phyloP scores from a whole-genome alignment of 2,888 invertebrate genomes.

The Crepidodera aurea region DNA sequence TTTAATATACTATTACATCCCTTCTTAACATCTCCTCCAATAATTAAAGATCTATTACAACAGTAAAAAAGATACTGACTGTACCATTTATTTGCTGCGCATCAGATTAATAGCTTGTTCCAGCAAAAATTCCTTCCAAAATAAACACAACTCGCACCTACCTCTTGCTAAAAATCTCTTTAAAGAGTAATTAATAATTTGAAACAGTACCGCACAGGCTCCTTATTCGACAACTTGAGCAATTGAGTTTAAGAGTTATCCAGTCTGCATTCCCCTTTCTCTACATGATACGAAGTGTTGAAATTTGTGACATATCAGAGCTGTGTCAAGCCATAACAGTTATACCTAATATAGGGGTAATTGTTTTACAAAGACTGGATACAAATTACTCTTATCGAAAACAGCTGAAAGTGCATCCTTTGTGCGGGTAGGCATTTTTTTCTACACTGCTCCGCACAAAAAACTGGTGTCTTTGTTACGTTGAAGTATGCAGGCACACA shows the following conservation, averaged over 20 bases:
- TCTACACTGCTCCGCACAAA: background rate
- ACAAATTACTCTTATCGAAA: background rate
- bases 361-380: constrained; percentile 31
- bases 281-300: constrained; percentile 28
- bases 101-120: too few species aligned
- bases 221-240: background rate
- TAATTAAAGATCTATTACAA: too few species aligned
- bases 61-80: too few species aligned
- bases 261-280: constrained; percentile 14
- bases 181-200: background rate
- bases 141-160: too few species aligned
- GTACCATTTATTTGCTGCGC: too few species aligned
- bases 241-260: constrained; percentile 18
- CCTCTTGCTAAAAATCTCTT: background rate
- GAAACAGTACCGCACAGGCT: background rate
- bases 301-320: constrained; percentile 38
- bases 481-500: too few species aligned
- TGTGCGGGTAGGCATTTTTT: constrained; percentile 1
- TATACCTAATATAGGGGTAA: constrained; percentile 39
- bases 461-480: background rate
- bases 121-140: too few species aligned
- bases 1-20: too few species aligned
- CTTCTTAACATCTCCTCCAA: too few species aligned
- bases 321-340: constrained; percentile 33
- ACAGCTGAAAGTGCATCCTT: background rate